Conservation (phyloP, 2,888 invertebrate species). For the Drosophila maculinotata region DNA sequence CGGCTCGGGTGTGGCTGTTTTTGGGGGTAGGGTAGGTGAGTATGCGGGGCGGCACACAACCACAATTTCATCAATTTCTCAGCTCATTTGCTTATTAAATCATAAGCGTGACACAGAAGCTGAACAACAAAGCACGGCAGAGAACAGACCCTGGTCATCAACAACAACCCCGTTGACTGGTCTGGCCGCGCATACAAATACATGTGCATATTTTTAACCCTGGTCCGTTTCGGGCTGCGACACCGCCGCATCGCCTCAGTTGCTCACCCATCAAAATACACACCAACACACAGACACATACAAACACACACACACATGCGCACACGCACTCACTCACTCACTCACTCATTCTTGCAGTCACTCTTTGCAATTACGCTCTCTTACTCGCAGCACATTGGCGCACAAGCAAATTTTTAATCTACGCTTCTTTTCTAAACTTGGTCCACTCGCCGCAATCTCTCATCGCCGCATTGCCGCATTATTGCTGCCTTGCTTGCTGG, state of each 20-base stretch:
- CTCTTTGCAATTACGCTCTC: slow-evolving; percentile 16
- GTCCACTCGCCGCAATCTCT: slow-evolving; percentile 67
- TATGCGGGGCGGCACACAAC: slow-evolving; percentile 21
- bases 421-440: slow-evolving; percentile 75
- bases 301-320: slow-evolving; percentile 8
- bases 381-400: background rate
- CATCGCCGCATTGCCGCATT: slow-evolving; percentile 39
- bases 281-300: slow-evolving; percentile 19
- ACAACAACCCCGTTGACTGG: slow-evolving; percentile 58
- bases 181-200: slow-evolving; percentile 38
- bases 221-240: slow-evolving; percentile 53
- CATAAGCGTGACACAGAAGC: slow-evolving; percentile 74
- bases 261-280: slow-evolving; percentile 41
- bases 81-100: slow-evolving; percentile 83
- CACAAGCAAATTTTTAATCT: slow-evolving; percentile 40
- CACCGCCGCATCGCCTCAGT: slow-evolving; percentile 41
- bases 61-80: slow-evolving; percentile 76
- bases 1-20: background rate
- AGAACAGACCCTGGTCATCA: slow-evolving; percentile 38
- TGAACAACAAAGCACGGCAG: background rate
- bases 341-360: slow-evolving; percentile 10
- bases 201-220: slow-evolving; percentile 72
- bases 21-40: background rate
- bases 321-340: slow-evolving; percentile 19
- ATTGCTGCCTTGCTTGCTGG: slow-evolving; percentile 16